Evolutionary conservation across 2,113 vertebrate species (phyloP).

Genomic region (Panthera uncia): DNA sequence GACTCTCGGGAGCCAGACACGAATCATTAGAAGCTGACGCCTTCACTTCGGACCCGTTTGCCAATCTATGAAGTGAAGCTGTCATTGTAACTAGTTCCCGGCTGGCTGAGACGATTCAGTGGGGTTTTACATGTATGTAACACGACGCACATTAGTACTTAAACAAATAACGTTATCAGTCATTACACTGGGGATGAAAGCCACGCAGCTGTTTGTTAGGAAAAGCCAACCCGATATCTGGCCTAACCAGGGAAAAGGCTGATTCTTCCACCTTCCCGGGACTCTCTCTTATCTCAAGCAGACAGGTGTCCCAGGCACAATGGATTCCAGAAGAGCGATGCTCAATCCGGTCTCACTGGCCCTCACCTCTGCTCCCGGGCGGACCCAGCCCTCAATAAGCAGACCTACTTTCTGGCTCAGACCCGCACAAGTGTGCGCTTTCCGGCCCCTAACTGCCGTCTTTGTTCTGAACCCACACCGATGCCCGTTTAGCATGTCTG

Average conservation of each 20-base stretch:
- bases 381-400: background rate
- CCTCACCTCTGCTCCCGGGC: background rate
- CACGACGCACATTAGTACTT: background rate
- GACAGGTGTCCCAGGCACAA: background rate
- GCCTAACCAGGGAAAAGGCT: background rate
- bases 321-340: background rate
- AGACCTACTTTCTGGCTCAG: background rate
- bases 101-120: background rate
- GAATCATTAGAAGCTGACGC: background rate
- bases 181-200: background rate
- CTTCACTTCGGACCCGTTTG: background rate
- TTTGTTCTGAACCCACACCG: conserved; percentile 23
- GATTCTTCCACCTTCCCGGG: background rate
- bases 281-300: conserved; percentile 21
- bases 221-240: background rate
- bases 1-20: background rate
- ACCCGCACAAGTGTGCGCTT: too few species aligned
- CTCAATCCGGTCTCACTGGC: background rate
- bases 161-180: background rate
- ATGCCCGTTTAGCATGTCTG: background rate
- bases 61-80: background rate
- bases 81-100: background rate
- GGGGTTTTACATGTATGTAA: background rate
- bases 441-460: background rate
- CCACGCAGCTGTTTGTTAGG: background rate